Evolutionary conservation across 2,797 vertebrate species (phyloP).

Genomic region (Pangasius krempfi): DNA sequence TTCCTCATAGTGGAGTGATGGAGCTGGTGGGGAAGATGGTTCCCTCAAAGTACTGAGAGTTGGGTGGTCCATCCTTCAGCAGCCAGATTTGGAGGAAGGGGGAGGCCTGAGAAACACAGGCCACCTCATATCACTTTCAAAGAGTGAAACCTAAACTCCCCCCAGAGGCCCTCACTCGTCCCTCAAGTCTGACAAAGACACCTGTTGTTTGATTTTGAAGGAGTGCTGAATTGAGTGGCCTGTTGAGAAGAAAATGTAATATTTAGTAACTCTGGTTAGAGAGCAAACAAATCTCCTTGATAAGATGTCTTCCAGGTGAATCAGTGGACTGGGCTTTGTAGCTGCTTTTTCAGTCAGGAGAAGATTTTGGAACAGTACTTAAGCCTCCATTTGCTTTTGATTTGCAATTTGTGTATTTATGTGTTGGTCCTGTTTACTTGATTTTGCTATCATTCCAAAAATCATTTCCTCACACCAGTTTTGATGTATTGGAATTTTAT

Average conservation of each 20-base stretch:
- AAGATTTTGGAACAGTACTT: not conserved
- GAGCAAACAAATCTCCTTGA: constrained; percentile 51
- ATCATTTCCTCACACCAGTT: not conserved
- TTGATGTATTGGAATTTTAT: not conserved
- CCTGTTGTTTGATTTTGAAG: constrained; percentile 78
- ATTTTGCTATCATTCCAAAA: not conserved
- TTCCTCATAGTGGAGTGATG: constrained; percentile 72
- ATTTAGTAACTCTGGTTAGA: constrained; percentile 30
- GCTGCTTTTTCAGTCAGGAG: not conserved
- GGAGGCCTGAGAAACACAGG: constrained; percentile 80
- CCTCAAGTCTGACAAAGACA: constrained; percentile 77
- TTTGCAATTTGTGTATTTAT: not conserved
- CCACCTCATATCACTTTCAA: constrained; percentile 82
- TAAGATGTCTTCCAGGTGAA: not conserved
- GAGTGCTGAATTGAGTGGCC: constrained; percentile 70
- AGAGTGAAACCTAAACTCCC: constrained; percentile 78
- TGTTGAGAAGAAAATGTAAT: constrained; percentile 68
- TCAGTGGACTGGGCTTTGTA: not conserved
- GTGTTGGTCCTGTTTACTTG: not conserved
- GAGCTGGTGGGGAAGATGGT: constrained; percentile 63
- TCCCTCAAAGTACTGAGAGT: constrained; percentile 73
- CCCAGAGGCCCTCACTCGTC: constrained; percentile 64
- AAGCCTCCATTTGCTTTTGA: not conserved
- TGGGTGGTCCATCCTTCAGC: constrained; percentile 84
- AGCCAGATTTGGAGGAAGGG: constrained; percentile 73